A percentile compares a stretch with the other conserved stretches of the same genome.
Evolutionary conservation across 2,113 vertebrate species (phyloP).

Genomic region (Dendrocopos noguchii): DNA sequence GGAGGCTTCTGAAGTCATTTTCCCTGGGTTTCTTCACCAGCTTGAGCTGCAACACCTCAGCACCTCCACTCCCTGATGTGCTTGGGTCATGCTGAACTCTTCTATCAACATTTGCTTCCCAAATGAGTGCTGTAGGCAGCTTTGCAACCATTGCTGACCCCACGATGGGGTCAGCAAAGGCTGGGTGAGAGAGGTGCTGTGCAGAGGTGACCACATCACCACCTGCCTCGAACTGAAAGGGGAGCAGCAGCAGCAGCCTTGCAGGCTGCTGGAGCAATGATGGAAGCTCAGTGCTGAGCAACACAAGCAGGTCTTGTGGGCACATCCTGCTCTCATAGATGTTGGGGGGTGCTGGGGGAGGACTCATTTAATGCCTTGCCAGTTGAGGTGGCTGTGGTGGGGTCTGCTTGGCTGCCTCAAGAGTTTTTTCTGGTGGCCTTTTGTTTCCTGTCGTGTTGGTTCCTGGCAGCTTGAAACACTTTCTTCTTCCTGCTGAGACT

Average conservation of each 20-base stretch:
- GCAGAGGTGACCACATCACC: rapidly evolving
- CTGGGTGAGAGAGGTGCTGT: rapidly evolving
- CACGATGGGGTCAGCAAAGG: not conserved
- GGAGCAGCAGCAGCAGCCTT: no score
- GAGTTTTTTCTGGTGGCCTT: not conserved
- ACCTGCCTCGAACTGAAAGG: not conserved
- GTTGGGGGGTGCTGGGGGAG: not conserved
- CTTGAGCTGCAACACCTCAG: no score
- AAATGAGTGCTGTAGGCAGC: rapidly evolving
- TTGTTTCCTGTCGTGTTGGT: not conserved
- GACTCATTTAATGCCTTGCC: not conserved
- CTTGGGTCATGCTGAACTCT: rapidly evolving
- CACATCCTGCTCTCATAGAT: not conserved
- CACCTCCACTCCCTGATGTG: rapidly evolving
- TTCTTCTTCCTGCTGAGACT: no score
- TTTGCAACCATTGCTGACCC: not conserved
- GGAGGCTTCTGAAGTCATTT: not conserved
- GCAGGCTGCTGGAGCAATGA: not conserved
- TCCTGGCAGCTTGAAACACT: not conserved
- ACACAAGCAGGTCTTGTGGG: rapidly evolving
- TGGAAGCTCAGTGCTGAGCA: rapidly evolving
- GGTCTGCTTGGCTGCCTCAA: not conserved
- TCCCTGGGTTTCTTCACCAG: not conserved
- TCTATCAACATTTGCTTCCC: rapidly evolving
- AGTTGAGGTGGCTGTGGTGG: rapidly evolving